phyloP scores from a whole-genome alignment of 2,113 vertebrate species.

The Rallus limicola region DNA sequence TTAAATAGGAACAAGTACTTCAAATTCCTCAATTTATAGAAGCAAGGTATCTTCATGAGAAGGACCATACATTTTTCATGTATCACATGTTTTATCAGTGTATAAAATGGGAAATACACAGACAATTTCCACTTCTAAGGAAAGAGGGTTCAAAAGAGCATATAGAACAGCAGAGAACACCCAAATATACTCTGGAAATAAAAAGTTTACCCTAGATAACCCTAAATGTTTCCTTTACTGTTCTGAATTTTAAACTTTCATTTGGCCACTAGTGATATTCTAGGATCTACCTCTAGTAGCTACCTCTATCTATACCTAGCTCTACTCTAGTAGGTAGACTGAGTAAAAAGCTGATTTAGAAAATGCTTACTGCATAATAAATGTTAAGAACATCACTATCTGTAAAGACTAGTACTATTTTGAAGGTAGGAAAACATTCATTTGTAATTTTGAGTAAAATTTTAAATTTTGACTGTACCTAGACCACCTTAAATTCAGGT shows the following conservation, averaged over 20 bases:
- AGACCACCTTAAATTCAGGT: background rate
- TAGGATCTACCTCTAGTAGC: no score
- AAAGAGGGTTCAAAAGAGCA: background rate
- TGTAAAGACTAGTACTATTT: background rate
- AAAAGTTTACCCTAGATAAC: background rate
- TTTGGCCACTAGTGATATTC: background rate
- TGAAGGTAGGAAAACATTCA: background rate
- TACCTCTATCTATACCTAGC: no score
- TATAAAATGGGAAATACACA: background rate
- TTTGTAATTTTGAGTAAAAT: background rate
- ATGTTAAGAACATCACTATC: background rate
- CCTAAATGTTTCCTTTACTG: background rate
- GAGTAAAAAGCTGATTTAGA: background rate
- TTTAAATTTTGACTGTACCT: background rate
- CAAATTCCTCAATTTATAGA: background rate
- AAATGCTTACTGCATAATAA: background rate
- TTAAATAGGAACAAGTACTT: background rate
- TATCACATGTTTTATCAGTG: background rate
- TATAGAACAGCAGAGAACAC: background rate
- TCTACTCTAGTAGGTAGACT: background rate
- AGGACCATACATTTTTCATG: background rate
- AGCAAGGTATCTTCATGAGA: background rate
- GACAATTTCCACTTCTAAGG: background rate
- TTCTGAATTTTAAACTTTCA: background rate
- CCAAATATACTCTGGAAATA: background rate